Percentiles rank a stretch among this genome's conserved stretches.
These are phyloP conservation scores for Oryzias sinensis DNA, from an alignment of 2,797 vertebrate genomes.

Conservation along the genomic window DNA sequence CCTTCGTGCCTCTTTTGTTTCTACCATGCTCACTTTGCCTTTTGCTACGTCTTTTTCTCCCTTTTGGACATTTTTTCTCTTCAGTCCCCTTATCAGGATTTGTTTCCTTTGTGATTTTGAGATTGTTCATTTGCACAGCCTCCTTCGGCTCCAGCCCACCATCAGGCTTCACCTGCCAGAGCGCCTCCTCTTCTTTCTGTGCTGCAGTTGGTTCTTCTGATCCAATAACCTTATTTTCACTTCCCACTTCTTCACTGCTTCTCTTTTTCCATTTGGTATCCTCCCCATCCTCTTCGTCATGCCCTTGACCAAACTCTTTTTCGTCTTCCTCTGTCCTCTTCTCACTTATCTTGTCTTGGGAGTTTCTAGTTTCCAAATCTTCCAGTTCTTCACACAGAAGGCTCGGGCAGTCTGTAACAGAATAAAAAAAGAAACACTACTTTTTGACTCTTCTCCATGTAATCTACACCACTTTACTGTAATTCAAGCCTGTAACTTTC, in stretches of 20 bases:
- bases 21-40: conserved; percentile 45
- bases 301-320: conserved; percentile 31
- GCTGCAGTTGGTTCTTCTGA: conserved; percentile 35
- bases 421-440: conserved; percentile 12
- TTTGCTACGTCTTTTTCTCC: conserved; percentile 45
- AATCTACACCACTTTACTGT: too few relatives aligned
- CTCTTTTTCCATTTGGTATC: conserved; percentile 17
- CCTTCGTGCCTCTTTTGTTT: conserved; percentile 41
- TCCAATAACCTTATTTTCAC: conserved; percentile 29
- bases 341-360: conserved; percentile 24
- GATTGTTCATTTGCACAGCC: conserved; percentile 36
- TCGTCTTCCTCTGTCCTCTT: conserved; percentile 27
- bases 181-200: conserved; percentile 49
- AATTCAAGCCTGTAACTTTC: too few relatives aligned
- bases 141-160: conserved; percentile 34
- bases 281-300: conserved; percentile 25
- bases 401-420: conserved; percentile 69
- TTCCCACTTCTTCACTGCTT: conserved; percentile 21
- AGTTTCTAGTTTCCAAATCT: conserved; percentile 48
- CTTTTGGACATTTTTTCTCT: conserved; percentile 31
- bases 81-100: conserved; percentile 19
- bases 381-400: conserved; percentile 76
- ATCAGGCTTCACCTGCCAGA: conserved; percentile 46
- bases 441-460: not conserved
- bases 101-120: conserved; percentile 19